Base-by-base conservation (phyloP, 2,888 invertebrate genomes). In the Polyommatus icarus region DNA sequence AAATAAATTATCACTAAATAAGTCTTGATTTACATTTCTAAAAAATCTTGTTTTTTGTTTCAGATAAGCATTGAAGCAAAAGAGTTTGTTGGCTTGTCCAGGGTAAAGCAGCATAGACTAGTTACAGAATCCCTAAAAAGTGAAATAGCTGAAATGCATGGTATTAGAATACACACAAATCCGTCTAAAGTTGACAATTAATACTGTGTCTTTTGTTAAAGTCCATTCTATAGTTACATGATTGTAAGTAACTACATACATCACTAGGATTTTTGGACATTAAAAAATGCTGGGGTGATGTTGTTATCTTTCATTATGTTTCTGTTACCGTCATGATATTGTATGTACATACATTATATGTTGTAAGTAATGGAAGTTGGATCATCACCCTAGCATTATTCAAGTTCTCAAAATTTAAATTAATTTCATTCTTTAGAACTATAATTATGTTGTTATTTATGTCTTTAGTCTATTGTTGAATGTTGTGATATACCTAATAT, bases 111-210 rank as follows among this genome's bases (percentile, higher is more conserved):
- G 85, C 97, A 97, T 86, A 94, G 96, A 81, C 87, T 96, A 50
- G 96, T 97, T 7, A 97, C 96, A 67, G 95, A 96, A 81, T 95
- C 95, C 6, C 92, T 98, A 67, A 96, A 96, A 85, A 95, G 95
- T 82, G 96, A 98, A 90, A 97, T 98, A 80, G 96, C 96, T 83
- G 95, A 96, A 84, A 97, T 98, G 96, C 98, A 98, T 87, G 98
- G 98, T 10, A 92, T 98, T 77, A 95, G 97, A 81, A 97, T 98
- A 83, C 95, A 96, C 82, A 98, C 98, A 0, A 94, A 95, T 79
- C 90, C 94, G 32, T 91, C 96, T 18, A 81, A 87, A 2, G 61
- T 78, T 59, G 79, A 82, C 54, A 78, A 82, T 8, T 80, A 84
- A 40, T 81, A 15, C 46, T 0, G 3, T 46, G 20, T 46, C 15